These are phyloP conservation scores for Pocillopora meandrina DNA, from an alignment of 92 coral and sea anemone genomes.

Conservation along the genomic window DNA sequence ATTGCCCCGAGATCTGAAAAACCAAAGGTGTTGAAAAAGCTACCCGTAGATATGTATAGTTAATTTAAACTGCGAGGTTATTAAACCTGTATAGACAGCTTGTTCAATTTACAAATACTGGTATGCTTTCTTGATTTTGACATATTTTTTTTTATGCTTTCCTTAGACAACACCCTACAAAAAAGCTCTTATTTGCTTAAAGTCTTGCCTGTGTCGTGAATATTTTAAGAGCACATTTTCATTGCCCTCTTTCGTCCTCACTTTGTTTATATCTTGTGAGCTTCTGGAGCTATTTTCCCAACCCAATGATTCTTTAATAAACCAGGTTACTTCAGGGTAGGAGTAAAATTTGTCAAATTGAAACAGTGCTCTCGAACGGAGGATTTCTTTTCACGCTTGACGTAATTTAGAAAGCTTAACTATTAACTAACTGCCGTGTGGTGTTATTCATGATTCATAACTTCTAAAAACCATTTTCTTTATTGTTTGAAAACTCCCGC, in stretches of 20 bases:
- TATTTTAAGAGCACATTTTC: conserved; percentile 18
- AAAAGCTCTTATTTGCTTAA: conserved; percentile 6
- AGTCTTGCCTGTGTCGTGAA: conserved; percentile 1
- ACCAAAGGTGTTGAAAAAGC: conserved; percentile 37
- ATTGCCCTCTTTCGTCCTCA: not conserved
- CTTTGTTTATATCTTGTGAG: not conserved
- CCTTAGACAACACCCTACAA: conserved; percentile 19
- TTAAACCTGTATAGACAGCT: conserved; percentile 24
- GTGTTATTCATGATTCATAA: conserved; percentile 46
- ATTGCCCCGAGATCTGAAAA: conserved; percentile 36
- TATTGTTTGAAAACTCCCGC: not conserved
- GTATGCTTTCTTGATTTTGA: conserved; percentile 11
- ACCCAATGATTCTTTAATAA: not conserved
- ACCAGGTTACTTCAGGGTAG: not conserved
- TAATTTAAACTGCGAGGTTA: conserved; percentile 33
- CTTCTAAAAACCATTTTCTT: not conserved
- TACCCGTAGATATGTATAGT: conserved; percentile 37
- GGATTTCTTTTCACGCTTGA: conserved; percentile 9
- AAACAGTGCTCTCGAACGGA: conserved; percentile 10
- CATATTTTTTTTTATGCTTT: not conserved
- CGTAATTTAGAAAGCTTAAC: conserved; percentile 36
- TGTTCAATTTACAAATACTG: conserved; percentile 13
- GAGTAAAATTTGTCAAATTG: not conserved
- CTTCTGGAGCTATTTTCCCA: not conserved
- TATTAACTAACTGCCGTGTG: conserved; percentile 33